Percentiles rank a stretch among this genome's conserved stretches.
Conservation (phyloP, 2,797 vertebrate genomes). For the Mastacembelus armatus region DNA sequence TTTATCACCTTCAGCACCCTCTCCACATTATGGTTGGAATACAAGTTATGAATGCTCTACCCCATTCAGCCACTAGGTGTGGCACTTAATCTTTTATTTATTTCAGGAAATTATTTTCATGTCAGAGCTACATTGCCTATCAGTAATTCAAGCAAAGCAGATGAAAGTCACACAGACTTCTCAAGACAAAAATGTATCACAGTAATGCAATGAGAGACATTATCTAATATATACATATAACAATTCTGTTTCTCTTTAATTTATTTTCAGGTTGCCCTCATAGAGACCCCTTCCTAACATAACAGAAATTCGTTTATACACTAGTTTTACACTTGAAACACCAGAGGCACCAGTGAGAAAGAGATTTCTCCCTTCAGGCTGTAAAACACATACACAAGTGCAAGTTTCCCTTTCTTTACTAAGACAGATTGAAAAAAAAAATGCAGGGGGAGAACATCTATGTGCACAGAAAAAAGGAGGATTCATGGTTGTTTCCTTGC, state of each 20-base stretch:
- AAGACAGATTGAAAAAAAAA: slow-evolving; percentile 52
- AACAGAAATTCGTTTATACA: slow-evolving; percentile 26
- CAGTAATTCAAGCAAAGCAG: neutral
- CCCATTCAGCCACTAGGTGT: slow-evolving; percentile 87
- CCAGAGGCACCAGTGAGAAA: slow-evolving; percentile 15
- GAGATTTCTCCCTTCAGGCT: slow-evolving; percentile 21
- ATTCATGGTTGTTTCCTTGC: slow-evolving; percentile 62
- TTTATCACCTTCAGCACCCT: slow-evolving; percentile 13
- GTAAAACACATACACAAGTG: slow-evolving; percentile 47
- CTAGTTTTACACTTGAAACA: slow-evolving; percentile 40
- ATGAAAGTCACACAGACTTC: neutral
- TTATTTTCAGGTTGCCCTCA: neutral
- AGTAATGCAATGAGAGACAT: too few species aligned
- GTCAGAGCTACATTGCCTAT: slow-evolving; percentile 3
- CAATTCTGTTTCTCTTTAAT: neutral
- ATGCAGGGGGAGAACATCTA: slow-evolving; percentile 45
- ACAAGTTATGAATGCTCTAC: slow-evolving; percentile 75
- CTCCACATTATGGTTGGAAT: slow-evolving; percentile 16
- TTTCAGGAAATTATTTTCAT: slow-evolving; percentile 69
- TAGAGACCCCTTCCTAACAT: neutral
- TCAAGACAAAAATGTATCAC: neutral
- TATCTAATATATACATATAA: neutral
- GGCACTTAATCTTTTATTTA: slow-evolving; percentile 89
- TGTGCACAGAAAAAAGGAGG: slow-evolving; percentile 35
- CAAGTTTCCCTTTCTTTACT: slow-evolving; percentile 67